Conservation (phyloP, 2,797 vertebrate species). For the Aldrovandia affinis region DNA sequence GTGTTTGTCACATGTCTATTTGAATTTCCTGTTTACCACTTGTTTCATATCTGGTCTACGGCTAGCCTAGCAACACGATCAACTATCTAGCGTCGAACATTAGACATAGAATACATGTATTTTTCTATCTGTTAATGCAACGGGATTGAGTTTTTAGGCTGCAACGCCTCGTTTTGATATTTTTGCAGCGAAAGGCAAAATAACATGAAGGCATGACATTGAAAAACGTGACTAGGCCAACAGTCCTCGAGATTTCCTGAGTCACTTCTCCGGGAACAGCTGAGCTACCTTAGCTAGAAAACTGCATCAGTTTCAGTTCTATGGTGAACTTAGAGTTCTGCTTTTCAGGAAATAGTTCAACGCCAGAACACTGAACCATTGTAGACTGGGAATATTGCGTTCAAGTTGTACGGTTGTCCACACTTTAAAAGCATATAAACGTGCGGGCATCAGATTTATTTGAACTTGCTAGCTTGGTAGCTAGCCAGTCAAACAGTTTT, state of each 20-base stretch:
- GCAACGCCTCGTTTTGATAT: not conserved
- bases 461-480: not conserved
- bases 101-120: not conserved
- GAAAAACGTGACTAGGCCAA: conserved; percentile 63
- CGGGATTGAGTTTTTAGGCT: not conserved
- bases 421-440: not conserved
- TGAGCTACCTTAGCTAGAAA: conserved; percentile 28
- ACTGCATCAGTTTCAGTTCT: conserved; percentile 15
- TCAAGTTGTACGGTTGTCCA: not conserved
- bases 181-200: conserved; percentile 16
- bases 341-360: not conserved
- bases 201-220: conserved; percentile 57
- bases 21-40: conserved; percentile 78
- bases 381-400: not conserved
- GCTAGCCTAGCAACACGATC: conserved; percentile 50
- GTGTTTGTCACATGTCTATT: conserved; percentile 61
- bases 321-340: not conserved
- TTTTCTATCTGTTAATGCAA: not conserved
- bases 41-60: conserved; percentile 42
- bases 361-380: not conserved
- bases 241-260: conserved; percentile 65
- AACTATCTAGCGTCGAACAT: not conserved
- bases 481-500: not conserved
- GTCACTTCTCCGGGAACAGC: conserved; percentile 27
- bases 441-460: not conserved